A percentile compares a stretch with the other conserved stretches of the same genome.
phyloP scores from a whole-genome alignment of 2,888 invertebrate species.

The Ochlodes sylvanus region DNA sequence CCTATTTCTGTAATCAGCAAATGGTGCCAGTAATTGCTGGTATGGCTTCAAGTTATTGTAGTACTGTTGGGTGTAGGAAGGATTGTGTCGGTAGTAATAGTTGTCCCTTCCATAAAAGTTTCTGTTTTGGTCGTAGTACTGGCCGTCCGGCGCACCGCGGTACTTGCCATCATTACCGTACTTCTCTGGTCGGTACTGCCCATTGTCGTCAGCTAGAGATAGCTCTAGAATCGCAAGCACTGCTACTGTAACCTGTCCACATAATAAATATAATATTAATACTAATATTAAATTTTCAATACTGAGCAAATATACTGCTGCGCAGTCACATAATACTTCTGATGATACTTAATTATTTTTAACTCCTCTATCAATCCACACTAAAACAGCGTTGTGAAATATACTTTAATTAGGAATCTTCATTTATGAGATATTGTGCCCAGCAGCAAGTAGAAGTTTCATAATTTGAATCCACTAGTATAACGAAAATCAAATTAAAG shows the following conservation, averaged over 20 bases:
- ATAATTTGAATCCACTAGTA: too few species aligned
- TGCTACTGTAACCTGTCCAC: constrained; percentile 41
- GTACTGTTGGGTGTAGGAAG: constrained; percentile 58
- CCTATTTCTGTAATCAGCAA: constrained; percentile 56
- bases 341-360: too few species aligned
- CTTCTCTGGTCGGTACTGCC: constrained; percentile 72
- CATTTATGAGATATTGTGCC: too few species aligned
- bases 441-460: too few species aligned
- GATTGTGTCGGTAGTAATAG: constrained; percentile 60
- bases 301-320: too few species aligned
- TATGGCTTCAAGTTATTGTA: constrained; percentile 55
- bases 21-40: constrained; percentile 62
- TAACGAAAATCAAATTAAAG: too few species aligned
- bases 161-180: constrained; percentile 62
- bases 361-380: too few species aligned
- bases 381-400: too few species aligned
- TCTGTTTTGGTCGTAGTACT: constrained; percentile 53
- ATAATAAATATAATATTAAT: background rate
- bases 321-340: too few species aligned
- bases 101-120: constrained; percentile 54
- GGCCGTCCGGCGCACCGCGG: constrained; percentile 51
- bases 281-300: too few species aligned
- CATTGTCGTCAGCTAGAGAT: constrained; percentile 65
- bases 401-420: too few species aligned
- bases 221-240: constrained; percentile 39